phyloP scores from a whole-genome alignment of 2,888 invertebrate genomes.

The Heliconius erato region DNA sequence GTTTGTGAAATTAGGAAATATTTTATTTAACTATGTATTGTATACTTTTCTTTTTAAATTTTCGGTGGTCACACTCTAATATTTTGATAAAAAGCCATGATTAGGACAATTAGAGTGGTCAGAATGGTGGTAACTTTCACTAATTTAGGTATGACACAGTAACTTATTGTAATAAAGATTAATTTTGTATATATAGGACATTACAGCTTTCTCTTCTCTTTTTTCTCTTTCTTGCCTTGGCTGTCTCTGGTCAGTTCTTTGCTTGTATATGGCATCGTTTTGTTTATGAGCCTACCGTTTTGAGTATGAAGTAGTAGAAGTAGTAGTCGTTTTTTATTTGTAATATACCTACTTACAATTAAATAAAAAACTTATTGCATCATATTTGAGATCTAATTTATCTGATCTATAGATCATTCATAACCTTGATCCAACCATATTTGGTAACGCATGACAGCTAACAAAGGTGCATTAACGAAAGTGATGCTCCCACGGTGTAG shows the following conservation, averaged over 20 bases:
- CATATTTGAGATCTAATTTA: constrained; percentile 9
- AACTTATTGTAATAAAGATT: not conserved
- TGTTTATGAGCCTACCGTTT: not conserved
- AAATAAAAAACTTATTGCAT: not conserved
- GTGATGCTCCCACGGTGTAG: constrained; percentile 49
- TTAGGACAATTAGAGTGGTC: not conserved
- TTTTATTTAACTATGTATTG: not conserved
- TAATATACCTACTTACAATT: not conserved
- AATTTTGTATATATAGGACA: not conserved
- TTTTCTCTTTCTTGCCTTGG: not conserved
- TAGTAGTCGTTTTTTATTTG: not conserved
- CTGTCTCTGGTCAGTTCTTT: not conserved
- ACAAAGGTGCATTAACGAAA: constrained; percentile 23
- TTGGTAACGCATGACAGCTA: constrained; percentile 16
- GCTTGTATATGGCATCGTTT: not conserved
- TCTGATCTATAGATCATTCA: constrained; percentile 17
- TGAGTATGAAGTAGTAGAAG: not conserved
- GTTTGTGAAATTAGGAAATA: not conserved
- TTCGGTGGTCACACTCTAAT: constrained; percentile 6
- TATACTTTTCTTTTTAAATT: not conserved
- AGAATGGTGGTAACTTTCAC: constrained; percentile 1
- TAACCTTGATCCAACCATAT: constrained; percentile 26
- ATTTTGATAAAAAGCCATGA: not conserved
- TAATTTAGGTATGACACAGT: not conserved
- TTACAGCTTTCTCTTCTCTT: not conserved